phyloP scores from a whole-genome alignment of 2,888 invertebrate species.

The Diloba caeruleocephala region DNA sequence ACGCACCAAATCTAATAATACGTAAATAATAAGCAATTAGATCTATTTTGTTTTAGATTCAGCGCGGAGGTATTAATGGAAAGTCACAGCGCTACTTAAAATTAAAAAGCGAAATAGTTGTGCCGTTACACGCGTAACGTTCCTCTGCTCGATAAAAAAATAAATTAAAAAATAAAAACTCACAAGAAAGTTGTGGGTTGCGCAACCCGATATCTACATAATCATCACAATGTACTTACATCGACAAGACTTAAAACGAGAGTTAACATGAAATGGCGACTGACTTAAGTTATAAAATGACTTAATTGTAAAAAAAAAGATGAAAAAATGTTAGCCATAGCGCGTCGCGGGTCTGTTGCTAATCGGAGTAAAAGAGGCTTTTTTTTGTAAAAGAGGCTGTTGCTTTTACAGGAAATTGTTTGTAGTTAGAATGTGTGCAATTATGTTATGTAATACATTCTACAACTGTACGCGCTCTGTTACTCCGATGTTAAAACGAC shows the following conservation, averaged over 20 bases:
- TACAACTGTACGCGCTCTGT: conserved; percentile 57
- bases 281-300: conserved; percentile 79
- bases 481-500: conserved; percentile 52
- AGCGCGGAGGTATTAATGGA: conserved; percentile 20
- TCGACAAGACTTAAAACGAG: conserved; percentile 66
- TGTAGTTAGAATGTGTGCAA: conserved; percentile 54
- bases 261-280: conserved; percentile 83
- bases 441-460: conserved; percentile 55
- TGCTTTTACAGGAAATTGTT: conserved; percentile 57
- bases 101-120: conserved; percentile 58
- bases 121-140: conserved; percentile 58
- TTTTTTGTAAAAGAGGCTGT: too few relatives aligned
- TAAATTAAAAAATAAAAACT: conserved; percentile 52
- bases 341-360: conserved; percentile 53
- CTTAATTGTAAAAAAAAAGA: conserved; percentile 68
- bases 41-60: conserved; percentile 42
- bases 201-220: conserved; percentile 59
- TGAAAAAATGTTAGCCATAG: conserved; percentile 66
- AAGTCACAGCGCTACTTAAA: conserved; percentile 41
- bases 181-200: conserved; percentile 56
- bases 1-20: conserved; percentile 41
- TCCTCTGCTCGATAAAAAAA: conserved; percentile 54
- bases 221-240: conserved; percentile 68
- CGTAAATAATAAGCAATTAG: conserved; percentile 32
- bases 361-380: conserved; percentile 42